Evolutionary conservation across 2,113 vertebrate genomes (phyloP).

Genomic region (Thermophis baileyi): DNA sequence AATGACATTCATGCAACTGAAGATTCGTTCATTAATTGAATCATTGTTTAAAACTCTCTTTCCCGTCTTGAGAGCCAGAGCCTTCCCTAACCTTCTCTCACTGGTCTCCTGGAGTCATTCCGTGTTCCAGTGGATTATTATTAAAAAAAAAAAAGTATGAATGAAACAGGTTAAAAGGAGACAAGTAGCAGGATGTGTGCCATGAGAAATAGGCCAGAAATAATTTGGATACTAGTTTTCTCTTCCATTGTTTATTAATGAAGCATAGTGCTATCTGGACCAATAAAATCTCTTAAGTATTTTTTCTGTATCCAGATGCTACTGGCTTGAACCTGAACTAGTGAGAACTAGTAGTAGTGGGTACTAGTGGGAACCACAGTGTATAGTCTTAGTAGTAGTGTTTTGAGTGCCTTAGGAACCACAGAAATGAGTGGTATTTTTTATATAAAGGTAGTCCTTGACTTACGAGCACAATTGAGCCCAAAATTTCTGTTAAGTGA

Average conservation of each 20-base stretch:
- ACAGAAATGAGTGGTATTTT: neutral
- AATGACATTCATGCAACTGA: neutral
- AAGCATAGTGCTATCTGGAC: neutral
- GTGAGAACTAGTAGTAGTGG: neutral
- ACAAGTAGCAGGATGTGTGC: neutral
- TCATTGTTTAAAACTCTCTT: neutral
- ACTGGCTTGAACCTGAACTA: neutral
- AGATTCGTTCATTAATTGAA: neutral
- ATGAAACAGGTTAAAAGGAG: neutral
- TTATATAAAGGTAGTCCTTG: neutral
- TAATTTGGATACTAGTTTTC: neutral
- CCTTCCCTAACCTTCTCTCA: neutral
- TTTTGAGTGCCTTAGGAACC: neutral
- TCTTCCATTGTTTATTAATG: neutral
- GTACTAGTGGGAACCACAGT: neutral
- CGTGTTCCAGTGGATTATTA: neutral
- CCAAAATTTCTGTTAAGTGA: too few species aligned
- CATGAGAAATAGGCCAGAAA: neutral
- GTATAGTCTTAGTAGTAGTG: neutral
- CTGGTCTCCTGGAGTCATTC: neutral
- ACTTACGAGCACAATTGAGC: too few species aligned
- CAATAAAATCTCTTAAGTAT: neutral
- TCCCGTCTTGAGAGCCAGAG: neutral
- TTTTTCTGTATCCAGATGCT: neutral
- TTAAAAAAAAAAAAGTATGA: neutral